Base-by-base conservation (phyloP, 2,797 vertebrate species). In the Hafferia zeledoni region DNA sequence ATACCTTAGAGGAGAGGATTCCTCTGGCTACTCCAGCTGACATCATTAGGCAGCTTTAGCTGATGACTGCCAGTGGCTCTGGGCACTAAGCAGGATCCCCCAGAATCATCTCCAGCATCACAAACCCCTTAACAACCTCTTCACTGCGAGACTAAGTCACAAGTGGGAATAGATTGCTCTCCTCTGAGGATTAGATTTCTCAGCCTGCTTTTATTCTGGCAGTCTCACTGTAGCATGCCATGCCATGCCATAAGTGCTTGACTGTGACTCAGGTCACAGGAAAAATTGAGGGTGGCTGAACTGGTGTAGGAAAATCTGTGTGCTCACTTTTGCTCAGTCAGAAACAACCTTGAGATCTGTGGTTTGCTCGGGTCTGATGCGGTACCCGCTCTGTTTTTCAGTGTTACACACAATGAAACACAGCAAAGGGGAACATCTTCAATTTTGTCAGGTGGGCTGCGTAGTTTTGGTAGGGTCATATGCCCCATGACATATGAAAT, bases 51-150 rank as follows among this genome's bases (percentile, higher is more conserved):
- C 93, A 79, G 74, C 64, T 93, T 88, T 76, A 78, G 91, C 79
- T 81, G 90, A 44, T 17, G 37, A 33, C 49, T 83, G 60, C 71
- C 83, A 64, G 2, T 75, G 61, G 57, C 72, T 67, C 65, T 20
- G 37, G 44, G 81, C 82, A 25, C 68, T 75, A 23, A 83, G 47
- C 61, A 80, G 49, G 56, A 64, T 82, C 53, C 17, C 47, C 33
- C 92, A 53, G 70, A 77, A 89, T 53, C 87, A 6, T 70, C 92
- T 68, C 68, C 71, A 35, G 80, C 63, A 86, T 78, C 30, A 4
- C 87, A 95, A 84, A 47, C 70, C 49, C 77, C 77, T 90, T 76
- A 63, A 92, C 72, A 92, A 56, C 82, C 92, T 89, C 93, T 92
- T 93, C 79, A 78, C 47, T 47, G 31, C 0, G 16, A 93, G 85